These are phyloP conservation scores for Drosophila funebris DNA, from an alignment of 1,140 invertebrate genomes.

Conservation along the genomic window DNA sequence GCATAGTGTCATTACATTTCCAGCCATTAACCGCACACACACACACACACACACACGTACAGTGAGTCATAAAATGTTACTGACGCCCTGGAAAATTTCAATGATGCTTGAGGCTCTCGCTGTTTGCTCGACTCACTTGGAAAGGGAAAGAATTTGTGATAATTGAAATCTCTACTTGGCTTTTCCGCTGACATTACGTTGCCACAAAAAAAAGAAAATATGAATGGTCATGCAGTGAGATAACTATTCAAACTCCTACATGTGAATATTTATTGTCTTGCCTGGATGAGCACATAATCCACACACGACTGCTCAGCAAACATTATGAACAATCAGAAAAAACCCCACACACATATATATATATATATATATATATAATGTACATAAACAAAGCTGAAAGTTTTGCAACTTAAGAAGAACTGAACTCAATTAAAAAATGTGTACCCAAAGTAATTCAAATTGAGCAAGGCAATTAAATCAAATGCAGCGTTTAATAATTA, in stretches of 20 bases:
- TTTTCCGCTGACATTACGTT: slow-evolving; percentile 10
- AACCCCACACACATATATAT: too few species aligned
- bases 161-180: slow-evolving; percentile 42
- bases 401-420: not conserved
- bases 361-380: not conserved
- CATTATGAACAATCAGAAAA: not conserved
- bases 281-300: too few species aligned
- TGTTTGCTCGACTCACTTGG: not conserved
- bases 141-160: not conserved
- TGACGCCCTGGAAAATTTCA: slow-evolving; percentile 9
- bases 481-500: too few species aligned
- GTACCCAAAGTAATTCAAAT: too few species aligned
- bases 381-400: not conserved
- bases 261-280: slow-evolving; percentile 2
- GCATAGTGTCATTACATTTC: slow-evolving; percentile 37
- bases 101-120: not conserved
- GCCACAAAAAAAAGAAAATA: slow-evolving; percentile 34
- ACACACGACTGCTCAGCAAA: slow-evolving; percentile 12
- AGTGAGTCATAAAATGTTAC: slow-evolving; percentile 38
- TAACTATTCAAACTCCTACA: not conserved
- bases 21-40: slow-evolving; percentile 45
- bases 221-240: not conserved
- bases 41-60: slow-evolving; percentile 2
- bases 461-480: too few species aligned
- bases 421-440: not conserved